phyloP scores from a whole-genome alignment of 2,797 vertebrate species.

The Epinephelus awoara region DNA sequence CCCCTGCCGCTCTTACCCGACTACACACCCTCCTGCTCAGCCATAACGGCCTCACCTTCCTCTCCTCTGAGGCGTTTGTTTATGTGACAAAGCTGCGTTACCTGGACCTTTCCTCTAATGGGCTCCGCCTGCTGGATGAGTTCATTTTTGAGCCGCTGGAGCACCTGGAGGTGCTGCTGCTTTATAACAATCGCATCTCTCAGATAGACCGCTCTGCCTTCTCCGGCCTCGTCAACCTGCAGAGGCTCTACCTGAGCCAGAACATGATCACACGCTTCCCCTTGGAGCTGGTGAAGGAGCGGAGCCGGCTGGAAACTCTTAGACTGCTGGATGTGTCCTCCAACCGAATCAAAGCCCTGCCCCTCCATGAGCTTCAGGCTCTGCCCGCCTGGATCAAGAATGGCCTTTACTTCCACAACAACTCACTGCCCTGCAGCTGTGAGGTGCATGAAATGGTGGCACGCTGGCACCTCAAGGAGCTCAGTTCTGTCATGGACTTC shows the following conservation, averaged over 20 bases:
- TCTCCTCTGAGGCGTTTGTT: conserved; percentile 93
- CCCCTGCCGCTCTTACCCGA: conserved; percentile 78
- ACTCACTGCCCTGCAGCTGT: conserved; percentile 91
- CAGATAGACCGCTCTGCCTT: conserved; percentile 93
- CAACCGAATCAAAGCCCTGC: conserved; percentile 90
- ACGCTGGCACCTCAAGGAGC: conserved; percentile 87
- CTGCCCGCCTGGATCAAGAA: conserved; percentile 94
- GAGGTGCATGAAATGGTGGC: conserved; percentile 89
- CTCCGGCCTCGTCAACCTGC: conserved; percentile 85
- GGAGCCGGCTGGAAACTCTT: conserved; percentile 85
- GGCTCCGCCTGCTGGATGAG: conserved; percentile 89
- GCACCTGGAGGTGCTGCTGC: conserved; percentile 92
- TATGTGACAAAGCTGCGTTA: conserved; percentile 88
- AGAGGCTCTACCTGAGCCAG: conserved; percentile 95
- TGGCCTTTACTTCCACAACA: conserved; percentile 93
- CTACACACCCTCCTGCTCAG: conserved; percentile 91
- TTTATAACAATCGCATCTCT: conserved; percentile 93
- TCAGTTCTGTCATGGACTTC: conserved; percentile 92
- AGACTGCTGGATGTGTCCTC: conserved; percentile 92
- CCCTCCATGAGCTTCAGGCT: conserved; percentile 86
- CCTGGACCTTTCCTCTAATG: conserved; percentile 95
- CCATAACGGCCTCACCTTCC: conserved; percentile 93
- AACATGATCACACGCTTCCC: conserved; percentile 94
- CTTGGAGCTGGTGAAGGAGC: conserved; percentile 92
- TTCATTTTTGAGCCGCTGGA: conserved; percentile 91